phyloP scores from a whole-genome alignment of 2,888 invertebrate species.

The Drosophila pseudotalamancana region DNA sequence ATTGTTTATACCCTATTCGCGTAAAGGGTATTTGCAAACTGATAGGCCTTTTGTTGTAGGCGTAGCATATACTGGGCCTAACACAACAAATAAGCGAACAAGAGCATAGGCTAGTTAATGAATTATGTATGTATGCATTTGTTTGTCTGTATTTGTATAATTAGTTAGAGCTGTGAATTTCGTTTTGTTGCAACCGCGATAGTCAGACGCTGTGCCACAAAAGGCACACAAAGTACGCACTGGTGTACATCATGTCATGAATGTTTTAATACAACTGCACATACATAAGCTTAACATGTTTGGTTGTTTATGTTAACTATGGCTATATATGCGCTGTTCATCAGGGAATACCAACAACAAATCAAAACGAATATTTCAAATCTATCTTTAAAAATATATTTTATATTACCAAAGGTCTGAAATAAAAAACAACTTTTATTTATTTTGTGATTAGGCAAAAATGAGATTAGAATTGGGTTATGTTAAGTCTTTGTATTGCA shows the following conservation, averaged over 20 bases:
- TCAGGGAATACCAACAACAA: too few species aligned
- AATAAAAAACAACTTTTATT: too few species aligned
- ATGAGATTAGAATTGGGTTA: not conserved
- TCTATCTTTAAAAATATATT: too few species aligned
- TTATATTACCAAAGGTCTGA: too few species aligned
- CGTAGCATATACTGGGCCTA: not conserved
- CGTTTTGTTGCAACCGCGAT: slow-evolving; percentile 32
- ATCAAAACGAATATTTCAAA: too few species aligned
- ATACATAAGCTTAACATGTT: too few species aligned
- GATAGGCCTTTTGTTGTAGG: not conserved
- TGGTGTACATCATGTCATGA: slow-evolving; percentile 19
- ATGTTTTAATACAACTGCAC: too few species aligned
- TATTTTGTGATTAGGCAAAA: not conserved
- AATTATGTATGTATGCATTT: not conserved
- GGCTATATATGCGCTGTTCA: too few species aligned
- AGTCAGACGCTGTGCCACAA: slow-evolving; percentile 19
- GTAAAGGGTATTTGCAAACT: slow-evolving; percentile 1
- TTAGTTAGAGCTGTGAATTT: slow-evolving; percentile 43
- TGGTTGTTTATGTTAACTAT: too few species aligned
- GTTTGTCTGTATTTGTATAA: slow-evolving; percentile 27
- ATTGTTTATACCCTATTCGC: slow-evolving; percentile 55
- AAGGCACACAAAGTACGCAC: slow-evolving; percentile 23
- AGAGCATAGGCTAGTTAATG: slow-evolving; percentile 22
- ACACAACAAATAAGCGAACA: not conserved
- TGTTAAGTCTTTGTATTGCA: not conserved